Percentiles rank a stretch among this genome's conserved stretches.
phyloP scores from a whole-genome alignment of 1,140 invertebrate species.

The Tetraneura akinire region DNA sequence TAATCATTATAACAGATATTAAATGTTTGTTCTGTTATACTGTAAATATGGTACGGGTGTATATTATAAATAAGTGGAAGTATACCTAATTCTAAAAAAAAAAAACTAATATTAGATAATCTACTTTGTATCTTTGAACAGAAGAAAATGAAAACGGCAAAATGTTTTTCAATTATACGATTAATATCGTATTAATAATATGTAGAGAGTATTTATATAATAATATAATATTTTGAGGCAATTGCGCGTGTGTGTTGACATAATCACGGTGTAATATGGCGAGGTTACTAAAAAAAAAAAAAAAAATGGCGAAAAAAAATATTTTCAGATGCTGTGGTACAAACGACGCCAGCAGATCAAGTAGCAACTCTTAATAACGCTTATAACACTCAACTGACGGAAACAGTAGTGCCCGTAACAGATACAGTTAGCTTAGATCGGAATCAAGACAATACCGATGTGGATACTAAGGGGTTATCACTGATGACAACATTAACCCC shows the following conservation, averaged over 20 bases:
- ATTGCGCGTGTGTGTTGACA: background rate
- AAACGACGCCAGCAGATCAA: constrained; percentile 30
- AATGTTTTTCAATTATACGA: too few relatives aligned
- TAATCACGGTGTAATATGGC: too few relatives aligned
- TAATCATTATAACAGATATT: background rate
- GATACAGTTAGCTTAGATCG: constrained; percentile 45
- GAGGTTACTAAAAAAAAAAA: constrained; percentile 23
- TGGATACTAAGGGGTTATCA: constrained; percentile 33
- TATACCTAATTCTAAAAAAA: background rate
- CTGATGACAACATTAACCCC: constrained; percentile 36
- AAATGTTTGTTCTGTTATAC: background rate
- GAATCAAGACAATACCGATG: constrained; percentile 48
- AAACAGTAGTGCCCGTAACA: constrained; percentile 31
- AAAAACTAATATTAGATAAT: too few relatives aligned
- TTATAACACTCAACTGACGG: constrained; percentile 47
- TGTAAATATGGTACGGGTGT: background rate
- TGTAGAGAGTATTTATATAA: too few relatives aligned
- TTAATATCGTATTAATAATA: too few relatives aligned
- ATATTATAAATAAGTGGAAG: background rate
- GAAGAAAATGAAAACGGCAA: background rate
- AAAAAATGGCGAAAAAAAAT: background rate
- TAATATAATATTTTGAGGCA: too few relatives aligned
- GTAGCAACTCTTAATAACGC: constrained; percentile 47
- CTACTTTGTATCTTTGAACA: background rate
- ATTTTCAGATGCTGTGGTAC: constrained; percentile 50